A percentile compares a stretch with the other conserved stretches of the same genome.
phyloP scores from a whole-genome alignment of 2,113 vertebrate species.

The Actenoides hombroni region DNA sequence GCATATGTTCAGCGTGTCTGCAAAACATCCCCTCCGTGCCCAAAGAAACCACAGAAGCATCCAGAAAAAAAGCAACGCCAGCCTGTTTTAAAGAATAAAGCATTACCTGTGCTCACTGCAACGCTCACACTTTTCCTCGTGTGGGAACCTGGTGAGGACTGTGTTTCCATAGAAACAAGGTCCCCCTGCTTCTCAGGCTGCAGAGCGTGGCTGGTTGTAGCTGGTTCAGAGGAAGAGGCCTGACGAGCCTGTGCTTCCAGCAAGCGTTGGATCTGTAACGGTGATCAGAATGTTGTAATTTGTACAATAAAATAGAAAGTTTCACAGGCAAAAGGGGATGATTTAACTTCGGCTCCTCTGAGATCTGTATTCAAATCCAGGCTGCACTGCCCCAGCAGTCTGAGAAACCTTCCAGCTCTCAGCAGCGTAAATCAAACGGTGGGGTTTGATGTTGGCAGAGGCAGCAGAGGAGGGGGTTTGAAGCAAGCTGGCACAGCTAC shows the following conservation, averaged over 20 bases:
- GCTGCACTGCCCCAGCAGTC: background rate
- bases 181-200: conserved; percentile 44
- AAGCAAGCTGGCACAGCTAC: background rate
- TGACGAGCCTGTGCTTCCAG: conserved; percentile 83
- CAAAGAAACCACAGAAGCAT: background rate
- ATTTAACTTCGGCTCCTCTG: background rate
- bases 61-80: background rate
- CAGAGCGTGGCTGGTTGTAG: background rate
- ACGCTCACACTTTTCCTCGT: conserved; percentile 82
- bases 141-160: conserved; percentile 22
- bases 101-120: conserved; percentile 91
- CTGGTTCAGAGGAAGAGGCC: conserved; percentile 21
- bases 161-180: conserved; percentile 69
- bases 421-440: background rate
- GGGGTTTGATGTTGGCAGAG: background rate
- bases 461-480: background rate
- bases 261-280: conserved; percentile 87
- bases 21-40: background rate
- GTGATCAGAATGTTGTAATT: background rate
- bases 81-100: background rate
- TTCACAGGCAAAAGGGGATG: background rate
- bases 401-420: background rate
- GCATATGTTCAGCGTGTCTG: background rate
- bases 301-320: background rate
- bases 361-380: background rate